Percentiles rank a stretch among this genome's conserved stretches.
Evolutionary conservation across 2,113 vertebrate genomes (phyloP).

Genomic region (Grallaria varia): DNA sequence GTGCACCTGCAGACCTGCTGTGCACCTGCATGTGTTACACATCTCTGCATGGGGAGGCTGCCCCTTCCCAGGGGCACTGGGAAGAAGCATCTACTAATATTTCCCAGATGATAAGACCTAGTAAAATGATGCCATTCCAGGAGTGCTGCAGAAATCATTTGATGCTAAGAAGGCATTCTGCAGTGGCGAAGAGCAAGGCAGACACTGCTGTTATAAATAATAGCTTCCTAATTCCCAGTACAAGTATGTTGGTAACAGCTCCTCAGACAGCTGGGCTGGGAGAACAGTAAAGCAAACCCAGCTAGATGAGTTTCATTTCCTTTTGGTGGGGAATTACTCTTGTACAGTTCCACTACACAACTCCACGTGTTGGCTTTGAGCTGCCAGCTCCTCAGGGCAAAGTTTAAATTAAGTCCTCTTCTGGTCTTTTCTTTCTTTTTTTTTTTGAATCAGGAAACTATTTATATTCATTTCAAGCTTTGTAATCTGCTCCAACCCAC

Average conservation of each 20-base stretch:
- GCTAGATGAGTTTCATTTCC: background rate
- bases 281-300: background rate
- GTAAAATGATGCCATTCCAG: background rate
- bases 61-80: background rate
- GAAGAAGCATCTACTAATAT: background rate
- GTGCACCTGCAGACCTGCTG: background rate
- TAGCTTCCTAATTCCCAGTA: background rate
- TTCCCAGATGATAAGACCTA: background rate
- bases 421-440: background rate
- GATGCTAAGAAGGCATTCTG: background rate
- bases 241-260: background rate
- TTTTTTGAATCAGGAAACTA: background rate
- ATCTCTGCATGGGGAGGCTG: accelerated
- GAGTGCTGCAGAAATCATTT: background rate
- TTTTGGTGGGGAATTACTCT: background rate
- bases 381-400: slow-evolving; percentile 17
- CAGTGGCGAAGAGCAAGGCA: background rate
- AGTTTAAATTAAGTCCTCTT: slow-evolving; percentile 21
- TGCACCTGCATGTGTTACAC: background rate
- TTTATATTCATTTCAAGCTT: slow-evolving; percentile 37
- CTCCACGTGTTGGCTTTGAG: background rate
- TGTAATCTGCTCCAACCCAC: slow-evolving; percentile 33
- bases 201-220: background rate
- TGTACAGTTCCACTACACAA: background rate
- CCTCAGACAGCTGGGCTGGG: background rate